Base-by-base conservation (phyloP, 2,888 invertebrate species). In the Stenchaetothrips biformis region DNA sequence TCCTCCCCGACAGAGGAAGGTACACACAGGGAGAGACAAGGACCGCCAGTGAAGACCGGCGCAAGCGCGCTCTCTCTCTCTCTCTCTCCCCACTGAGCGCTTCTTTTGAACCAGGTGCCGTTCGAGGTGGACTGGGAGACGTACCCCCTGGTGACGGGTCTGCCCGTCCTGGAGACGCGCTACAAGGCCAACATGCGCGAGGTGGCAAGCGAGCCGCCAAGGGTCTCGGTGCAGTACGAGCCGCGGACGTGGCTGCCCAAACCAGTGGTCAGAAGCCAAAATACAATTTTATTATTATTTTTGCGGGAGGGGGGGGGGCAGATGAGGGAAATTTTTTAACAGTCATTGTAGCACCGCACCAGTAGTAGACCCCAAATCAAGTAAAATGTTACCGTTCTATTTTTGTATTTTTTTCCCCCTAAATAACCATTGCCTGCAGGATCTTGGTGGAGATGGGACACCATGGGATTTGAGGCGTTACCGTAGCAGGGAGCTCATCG, bases 161-260 rank as follows among this genome's bases (percentile, higher is more conserved):
- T 74, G 25, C 67, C 67, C 25, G 67, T 74, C 11, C 7, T 25
- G 25, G 67, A 74, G 25, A 74, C 67, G 7, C n/a, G 67, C 8
- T 74, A 74, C 67, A 74, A 74, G 25, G 67, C 67, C 8, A 74
- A 74, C 11, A 21, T 74, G 67, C 67, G 21, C 21, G 67, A 74
- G 67, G 67, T 74, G 67, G 67, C 67, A 4, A 1, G 1, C 25
- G 67, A 74, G 25, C 8, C 11, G 21, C 67, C 67, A 11, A 74
- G 67, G 67, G 21, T 74, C 7, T 25, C 7, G 11, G 67, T 74
- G 11, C 11, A 74, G 21, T 74, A 74, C 25, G 25, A 74, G 67
- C 67, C 67, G 21, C 67, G 67, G 21, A 74, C 67, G 7, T 74
- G 67, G 67, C 67, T 74, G 11, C 67, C 67, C 67, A 25, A 74